Evolutionary conservation across 2,888 invertebrate genomes (phyloP), one percentile per base, ranked within the genome.

Genomic region (Drosophila dives): DNA sequence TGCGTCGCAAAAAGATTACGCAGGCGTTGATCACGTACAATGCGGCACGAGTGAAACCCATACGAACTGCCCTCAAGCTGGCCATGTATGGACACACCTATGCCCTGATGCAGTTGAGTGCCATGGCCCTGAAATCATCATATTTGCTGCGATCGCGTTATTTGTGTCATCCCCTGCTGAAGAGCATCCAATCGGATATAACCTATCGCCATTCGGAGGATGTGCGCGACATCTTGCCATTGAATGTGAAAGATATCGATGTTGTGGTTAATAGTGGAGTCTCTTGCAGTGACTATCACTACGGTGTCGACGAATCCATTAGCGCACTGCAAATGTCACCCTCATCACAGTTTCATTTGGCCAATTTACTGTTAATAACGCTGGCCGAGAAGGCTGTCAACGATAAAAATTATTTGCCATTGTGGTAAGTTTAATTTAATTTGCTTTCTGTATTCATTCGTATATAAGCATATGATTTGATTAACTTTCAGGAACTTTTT

Each of bases 1-100:
- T 98, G 89, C 94, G 96, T 5, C 95, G 96, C 72, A 95, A 96
- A 17, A 95, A 96, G 80, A 95, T 96, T 72, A 94, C 96, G 58
- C 96, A 96, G 70, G 98, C 98, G 1, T 94, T 96, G 77, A 95
- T 96, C 72, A 94, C 98, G 26, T 98, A 97, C 92, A 96, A 96
- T 86, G 94, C 97, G 64, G 96, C 97, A 1, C 95, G 96, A 93
- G 92, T 93, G 4, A 93, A 93, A 64, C 93, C 93, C 20, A 92
- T 93, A 42, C 90, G 93, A 12, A 93, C 93, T 17, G 93, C 93
- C 2, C 81, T 93, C 0, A 93, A 93, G 72, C 64, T 93, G 75
- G 93, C 93, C n/a, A 93, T 93, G 93, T 92, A 92, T 72, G 92
- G 93, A 10, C 93, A 93, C 69, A 93, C 92, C 12, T 91, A 91